Evolutionary conservation across 2,113 vertebrate species (phyloP), one percentile per base, ranked within the genome.

Genomic region (Uropsilus gracilis): DNA sequence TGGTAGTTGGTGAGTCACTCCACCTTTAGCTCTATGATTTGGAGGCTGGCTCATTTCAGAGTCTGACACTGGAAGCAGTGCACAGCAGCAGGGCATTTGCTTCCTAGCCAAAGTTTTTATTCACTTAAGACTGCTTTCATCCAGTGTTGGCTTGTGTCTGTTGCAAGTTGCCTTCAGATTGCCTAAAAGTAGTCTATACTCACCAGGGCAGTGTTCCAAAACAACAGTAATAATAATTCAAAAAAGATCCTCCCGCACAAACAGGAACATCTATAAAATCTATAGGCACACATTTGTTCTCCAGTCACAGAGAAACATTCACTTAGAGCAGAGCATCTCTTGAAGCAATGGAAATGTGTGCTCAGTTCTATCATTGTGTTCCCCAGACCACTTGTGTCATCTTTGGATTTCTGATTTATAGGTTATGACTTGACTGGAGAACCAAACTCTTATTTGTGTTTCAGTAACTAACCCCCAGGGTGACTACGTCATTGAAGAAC

Each of bases 1-100:
- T 44, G 86, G 83, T 39, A 73, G 72, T 9, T 66, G 88, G 68
- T 90, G 90, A 95, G 64, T 97, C 93, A 85, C 13, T 18, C 32
- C 68, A 37, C 80, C 71, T 93, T 80, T 81, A 68, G 73, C 61
- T 72, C 24, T 39, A 72, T 86, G 71, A 37, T 91, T 71, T 57
- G 81, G 75, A 95, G 48, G 68, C 61, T 57, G 83, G 66, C n/a
- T 64, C 68, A 44, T 71, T 53, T 57, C 89, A 75, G n/a, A 88
- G 48, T 34, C 26, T 87, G 90, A 68, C 37, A 26, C 0, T 73
- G 37, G 66, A 94, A 86, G 75, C 17, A 26, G 6, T 57, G 8
- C 30, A 82, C 26, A 71, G 61, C 8, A 68, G 53, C 44, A 26
- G 8, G 32, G 14, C 53, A 8, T 68, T 73, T 44, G 64, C 69